Evolutionary conservation across 2,888 invertebrate genomes (phyloP).

Genomic region (Habrosyne pyritoides): DNA sequence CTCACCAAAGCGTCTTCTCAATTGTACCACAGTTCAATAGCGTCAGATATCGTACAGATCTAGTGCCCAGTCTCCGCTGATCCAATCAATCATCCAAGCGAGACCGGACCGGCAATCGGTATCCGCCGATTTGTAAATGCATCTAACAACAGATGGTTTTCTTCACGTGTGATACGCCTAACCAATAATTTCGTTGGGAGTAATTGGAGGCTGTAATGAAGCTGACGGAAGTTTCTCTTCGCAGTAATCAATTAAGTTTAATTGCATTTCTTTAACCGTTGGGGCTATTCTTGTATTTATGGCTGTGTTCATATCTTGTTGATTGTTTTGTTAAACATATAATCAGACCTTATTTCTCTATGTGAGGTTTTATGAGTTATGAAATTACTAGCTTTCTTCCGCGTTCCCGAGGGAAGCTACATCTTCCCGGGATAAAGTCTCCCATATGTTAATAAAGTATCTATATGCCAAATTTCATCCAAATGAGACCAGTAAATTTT

Average conservation of each 20-base stretch:
- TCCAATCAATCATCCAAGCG: constrained; percentile 44
- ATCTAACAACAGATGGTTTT: constrained; percentile 1
- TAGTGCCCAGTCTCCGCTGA: constrained; percentile 25
- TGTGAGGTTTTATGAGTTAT: no score
- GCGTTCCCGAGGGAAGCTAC: no score
- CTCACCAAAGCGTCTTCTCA: no score
- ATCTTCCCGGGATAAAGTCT: no score
- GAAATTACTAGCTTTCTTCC: no score
- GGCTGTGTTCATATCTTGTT: constrained; percentile 14
- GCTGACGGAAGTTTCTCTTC: constrained; percentile 26
- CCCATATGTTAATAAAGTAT: no score
- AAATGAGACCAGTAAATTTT: no score
- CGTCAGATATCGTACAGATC: constrained; percentile 26
- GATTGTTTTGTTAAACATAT: constrained; percentile 1
- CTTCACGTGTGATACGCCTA: constrained; percentile 6
- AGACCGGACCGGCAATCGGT: constrained; percentile 37
- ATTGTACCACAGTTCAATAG: neutral
- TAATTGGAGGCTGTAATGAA: constrained; percentile 14
- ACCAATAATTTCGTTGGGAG: neutral
- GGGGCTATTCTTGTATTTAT: constrained; percentile 27
- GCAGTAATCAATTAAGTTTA: constrained; percentile 18
- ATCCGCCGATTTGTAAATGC: constrained; percentile 41
- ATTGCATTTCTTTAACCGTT: constrained; percentile 19
- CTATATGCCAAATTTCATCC: no score
- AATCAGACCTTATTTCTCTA: no score